Conservation (phyloP, 2,888 invertebrate species). For the Diachrysia chrysitis region DNA sequence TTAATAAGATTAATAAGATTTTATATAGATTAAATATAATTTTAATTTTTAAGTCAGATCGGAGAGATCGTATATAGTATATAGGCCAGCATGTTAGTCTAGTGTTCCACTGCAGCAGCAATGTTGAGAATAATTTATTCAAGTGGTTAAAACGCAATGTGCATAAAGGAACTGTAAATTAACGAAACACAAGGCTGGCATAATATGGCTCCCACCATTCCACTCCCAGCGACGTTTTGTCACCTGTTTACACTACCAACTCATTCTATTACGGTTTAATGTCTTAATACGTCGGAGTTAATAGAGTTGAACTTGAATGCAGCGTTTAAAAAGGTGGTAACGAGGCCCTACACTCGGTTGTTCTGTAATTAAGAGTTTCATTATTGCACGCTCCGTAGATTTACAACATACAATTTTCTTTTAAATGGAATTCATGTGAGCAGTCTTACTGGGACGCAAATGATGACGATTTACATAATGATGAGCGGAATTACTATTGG, state of each 20-base stretch:
- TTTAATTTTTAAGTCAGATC: too few relatives aligned
- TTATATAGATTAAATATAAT: too few relatives aligned
- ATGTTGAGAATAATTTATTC: conserved; percentile 6
- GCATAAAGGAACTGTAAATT: conserved; percentile 4
- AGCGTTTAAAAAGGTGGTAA: neutral
- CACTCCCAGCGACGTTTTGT: conserved; percentile 2
- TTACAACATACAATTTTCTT: conserved; percentile 3
- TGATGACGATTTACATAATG: conserved; percentile 1
- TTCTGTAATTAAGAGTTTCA: neutral
- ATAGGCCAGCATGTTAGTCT: too few relatives aligned
- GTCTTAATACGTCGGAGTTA: neutral
- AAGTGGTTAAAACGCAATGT: conserved; percentile 15
- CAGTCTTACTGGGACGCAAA: neutral
- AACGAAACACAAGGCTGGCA: conserved; percentile 5
- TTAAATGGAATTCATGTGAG: conserved; percentile 2
- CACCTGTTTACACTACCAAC: conserved; percentile 13
- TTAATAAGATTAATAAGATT: too few relatives aligned
- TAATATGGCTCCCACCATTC: conserved; percentile 11
- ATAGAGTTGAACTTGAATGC: neutral
- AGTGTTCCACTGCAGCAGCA: neutral
- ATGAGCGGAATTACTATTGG: conserved; percentile 2
- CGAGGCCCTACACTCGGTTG: neutral
- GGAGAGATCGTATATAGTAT: too few relatives aligned
- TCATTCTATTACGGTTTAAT: conserved; percentile 11
- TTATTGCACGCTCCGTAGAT: neutral